These are phyloP conservation scores for Akabosia matsudoensis DNA, from an alignment of 1,140 invertebrate species.

Conservation along the genomic window DNA sequence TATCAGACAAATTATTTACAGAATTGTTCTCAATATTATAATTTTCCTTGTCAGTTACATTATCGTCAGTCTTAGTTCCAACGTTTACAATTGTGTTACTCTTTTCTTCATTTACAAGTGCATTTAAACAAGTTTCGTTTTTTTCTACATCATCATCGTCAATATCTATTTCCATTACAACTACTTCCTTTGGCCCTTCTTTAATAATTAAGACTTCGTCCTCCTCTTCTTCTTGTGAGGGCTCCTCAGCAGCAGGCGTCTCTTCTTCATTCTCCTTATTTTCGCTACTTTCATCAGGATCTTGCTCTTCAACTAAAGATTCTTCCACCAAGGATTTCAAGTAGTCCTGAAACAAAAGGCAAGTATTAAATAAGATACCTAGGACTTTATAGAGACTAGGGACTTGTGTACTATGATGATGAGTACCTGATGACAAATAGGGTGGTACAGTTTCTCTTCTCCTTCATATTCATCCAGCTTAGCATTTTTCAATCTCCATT, in stretches of 20 bases:
- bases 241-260: neutral
- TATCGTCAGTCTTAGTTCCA: conserved; percentile 19
- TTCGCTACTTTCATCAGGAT: conserved; percentile 29
- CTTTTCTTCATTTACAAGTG: conserved; percentile 26
- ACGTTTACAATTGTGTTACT: conserved; percentile 27
- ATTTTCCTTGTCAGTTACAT: neutral
- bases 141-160: conserved; percentile 38
- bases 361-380: conserved; percentile 15
- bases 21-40: neutral
- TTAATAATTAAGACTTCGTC: conserved; percentile 50
- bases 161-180: conserved; percentile 44
- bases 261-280: conserved; percentile 42
- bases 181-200: conserved; percentile 48
- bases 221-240: conserved; percentile 48
- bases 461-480: conserved; percentile 59
- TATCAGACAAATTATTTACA: conserved; percentile 9
- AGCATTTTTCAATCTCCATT: conserved; percentile 88
- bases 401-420: no score
- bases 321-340: conserved; percentile 42
- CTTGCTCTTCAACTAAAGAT: conserved; percentile 35
- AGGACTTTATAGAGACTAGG: conserved; percentile 55
- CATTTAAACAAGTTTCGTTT: conserved; percentile 43
- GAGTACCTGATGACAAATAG: conserved; percentile 81
- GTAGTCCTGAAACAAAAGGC: conserved; percentile 33
- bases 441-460: conserved; percentile 81